phyloP scores from a whole-genome alignment of 2,797 vertebrate species.

The Phoebastria nigripes region DNA sequence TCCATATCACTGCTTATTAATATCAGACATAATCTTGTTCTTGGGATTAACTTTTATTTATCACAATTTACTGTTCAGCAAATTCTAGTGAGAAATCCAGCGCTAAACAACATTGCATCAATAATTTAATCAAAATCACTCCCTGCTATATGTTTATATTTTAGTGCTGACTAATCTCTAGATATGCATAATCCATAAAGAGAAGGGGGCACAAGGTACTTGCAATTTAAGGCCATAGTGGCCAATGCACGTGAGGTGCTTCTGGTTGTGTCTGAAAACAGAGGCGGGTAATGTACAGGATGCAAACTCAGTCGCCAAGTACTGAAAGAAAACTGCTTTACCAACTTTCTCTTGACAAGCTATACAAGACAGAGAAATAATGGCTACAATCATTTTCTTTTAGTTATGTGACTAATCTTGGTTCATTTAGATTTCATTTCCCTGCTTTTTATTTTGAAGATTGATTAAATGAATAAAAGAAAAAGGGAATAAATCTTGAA shows the following conservation, averaged over 20 bases:
- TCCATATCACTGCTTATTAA: background rate
- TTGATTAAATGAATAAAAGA: background rate
- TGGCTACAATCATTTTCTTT: background rate
- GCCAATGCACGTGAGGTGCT: background rate
- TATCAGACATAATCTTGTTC: background rate
- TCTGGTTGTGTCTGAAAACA: background rate
- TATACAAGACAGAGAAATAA: background rate
- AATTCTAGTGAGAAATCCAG: background rate
- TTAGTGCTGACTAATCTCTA: background rate
- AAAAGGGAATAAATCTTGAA: constrained; percentile 1
- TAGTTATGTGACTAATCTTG: background rate
- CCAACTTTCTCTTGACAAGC: background rate
- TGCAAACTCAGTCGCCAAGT: background rate
- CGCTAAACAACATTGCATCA: background rate
- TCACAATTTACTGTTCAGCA: background rate
- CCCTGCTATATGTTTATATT: background rate
- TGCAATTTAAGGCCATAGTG: background rate
- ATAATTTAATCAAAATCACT: background rate
- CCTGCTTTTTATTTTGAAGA: background rate
- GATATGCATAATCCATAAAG: background rate
- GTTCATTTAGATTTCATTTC: background rate
- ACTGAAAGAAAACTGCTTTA: background rate
- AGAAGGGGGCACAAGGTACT: background rate
- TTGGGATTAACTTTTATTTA: background rate
- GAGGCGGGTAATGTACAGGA: background rate